A percentile compares a stretch with the other conserved stretches of the same genome.
These are phyloP conservation scores for Crotalus tigris DNA, from an alignment of 2,113 vertebrate genomes.

Conservation along the genomic window DNA sequence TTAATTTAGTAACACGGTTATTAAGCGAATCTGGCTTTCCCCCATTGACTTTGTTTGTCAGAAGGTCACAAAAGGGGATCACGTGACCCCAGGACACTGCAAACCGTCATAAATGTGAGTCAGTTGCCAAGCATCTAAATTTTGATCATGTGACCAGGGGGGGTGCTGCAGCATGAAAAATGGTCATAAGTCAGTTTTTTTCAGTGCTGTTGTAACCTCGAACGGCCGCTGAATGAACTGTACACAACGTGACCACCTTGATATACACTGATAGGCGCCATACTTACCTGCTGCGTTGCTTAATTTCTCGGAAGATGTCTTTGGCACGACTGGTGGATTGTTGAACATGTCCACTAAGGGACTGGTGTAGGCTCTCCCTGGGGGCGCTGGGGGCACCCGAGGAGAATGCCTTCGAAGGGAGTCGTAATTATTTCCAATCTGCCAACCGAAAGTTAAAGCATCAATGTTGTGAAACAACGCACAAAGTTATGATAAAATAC, in stretches of 20 bases:
- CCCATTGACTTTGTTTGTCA: no score
- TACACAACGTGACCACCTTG: neutral
- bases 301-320: slow-evolving; percentile 60
- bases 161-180: no score
- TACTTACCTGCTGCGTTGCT: slow-evolving; percentile 75
- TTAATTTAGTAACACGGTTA: no score
- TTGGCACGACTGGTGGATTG: slow-evolving; percentile 68
- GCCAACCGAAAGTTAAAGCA: neutral
- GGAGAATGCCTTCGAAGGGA: slow-evolving; percentile 55
- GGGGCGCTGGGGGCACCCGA: slow-evolving; percentile 83
- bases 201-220: no score
- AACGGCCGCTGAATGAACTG: no score
- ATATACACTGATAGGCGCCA: neutral
- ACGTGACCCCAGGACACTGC: no score
- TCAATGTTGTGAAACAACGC: neutral
- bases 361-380: slow-evolving; percentile 78
- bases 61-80: no score
- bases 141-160: no score
- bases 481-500: neutral
- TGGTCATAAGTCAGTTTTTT: no score
- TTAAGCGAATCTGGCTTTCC: no score
- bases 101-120: no score
- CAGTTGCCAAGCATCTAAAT: no score
- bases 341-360: slow-evolving; percentile 91
- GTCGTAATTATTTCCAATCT: slow-evolving; percentile 67